Evolutionary conservation across 1,140 invertebrate genomes (phyloP).

Genomic region (Oedothorax gibbosus): DNA sequence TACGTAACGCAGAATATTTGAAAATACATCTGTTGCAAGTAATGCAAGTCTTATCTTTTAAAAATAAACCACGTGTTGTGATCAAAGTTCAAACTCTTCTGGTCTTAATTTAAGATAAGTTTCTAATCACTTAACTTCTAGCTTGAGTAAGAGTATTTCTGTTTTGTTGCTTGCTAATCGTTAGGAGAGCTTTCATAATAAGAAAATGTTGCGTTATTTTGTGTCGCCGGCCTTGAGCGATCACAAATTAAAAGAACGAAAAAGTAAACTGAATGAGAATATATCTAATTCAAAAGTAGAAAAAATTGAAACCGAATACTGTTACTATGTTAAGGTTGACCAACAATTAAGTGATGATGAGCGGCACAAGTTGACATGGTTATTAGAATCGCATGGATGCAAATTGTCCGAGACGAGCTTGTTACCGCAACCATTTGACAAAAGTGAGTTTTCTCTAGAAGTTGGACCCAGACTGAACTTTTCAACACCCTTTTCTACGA

Average conservation of each 20-base stretch:
- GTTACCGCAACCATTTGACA: constrained; percentile 13
- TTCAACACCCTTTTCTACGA: constrained; percentile 93
- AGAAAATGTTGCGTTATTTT: constrained; percentile 43
- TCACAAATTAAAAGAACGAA: constrained; percentile 25
- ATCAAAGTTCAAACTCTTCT: constrained; percentile 8
- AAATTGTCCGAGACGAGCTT: constrained; percentile 62
- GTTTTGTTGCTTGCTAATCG: background rate
- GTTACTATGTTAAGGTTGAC: constrained; percentile 80
- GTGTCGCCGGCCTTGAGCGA: constrained; percentile 23
- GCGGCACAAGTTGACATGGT: constrained; percentile 56
- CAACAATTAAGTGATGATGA: constrained; percentile 68
- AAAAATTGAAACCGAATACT: constrained; percentile 78
- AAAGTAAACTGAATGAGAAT: constrained; percentile 35
- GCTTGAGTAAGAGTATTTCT: background rate
- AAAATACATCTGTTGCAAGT: too few species aligned
- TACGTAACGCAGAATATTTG: too few species aligned
- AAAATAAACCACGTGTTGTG: constrained; percentile 25
- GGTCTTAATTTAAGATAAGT: background rate
- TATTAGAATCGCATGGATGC: constrained; percentile 1
- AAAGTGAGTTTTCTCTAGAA: constrained; percentile 65
- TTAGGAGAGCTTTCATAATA: background rate
- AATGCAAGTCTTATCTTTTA: too few species aligned
- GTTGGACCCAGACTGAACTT: constrained; percentile 83
- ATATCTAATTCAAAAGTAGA: constrained; percentile 64
- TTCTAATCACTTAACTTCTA: background rate